Evolutionary conservation across 2,888 invertebrate genomes (phyloP).

Genomic region (Neoitamus cyanurus): DNA sequence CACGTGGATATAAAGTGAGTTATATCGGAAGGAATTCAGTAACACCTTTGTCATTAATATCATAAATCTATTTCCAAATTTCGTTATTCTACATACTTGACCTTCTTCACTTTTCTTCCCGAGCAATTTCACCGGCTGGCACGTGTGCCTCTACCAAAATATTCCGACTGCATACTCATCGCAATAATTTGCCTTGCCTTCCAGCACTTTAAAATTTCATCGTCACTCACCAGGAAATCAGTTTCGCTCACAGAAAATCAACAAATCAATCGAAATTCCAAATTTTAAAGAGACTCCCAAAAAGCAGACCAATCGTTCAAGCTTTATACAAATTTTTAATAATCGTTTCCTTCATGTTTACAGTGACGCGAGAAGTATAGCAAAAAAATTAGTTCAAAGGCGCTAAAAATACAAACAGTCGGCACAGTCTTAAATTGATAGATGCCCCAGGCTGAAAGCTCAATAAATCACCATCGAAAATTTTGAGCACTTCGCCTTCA

Average conservation of each 20-base stretch:
- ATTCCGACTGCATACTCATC: neutral
- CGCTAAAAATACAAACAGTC: neutral
- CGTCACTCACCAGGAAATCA: neutral
- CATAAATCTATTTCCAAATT: neutral
- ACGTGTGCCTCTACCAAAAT: neutral
- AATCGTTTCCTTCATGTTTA: neutral
- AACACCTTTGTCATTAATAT: too few relatives aligned
- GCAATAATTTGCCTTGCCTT: neutral
- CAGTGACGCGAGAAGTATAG: neutral
- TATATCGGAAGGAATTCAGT: too few relatives aligned
- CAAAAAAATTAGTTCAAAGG: neutral
- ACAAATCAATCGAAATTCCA: neutral
- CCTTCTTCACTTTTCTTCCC: neutral
- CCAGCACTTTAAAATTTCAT: neutral
- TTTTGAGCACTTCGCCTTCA: neutral
- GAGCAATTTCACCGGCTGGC: neutral
- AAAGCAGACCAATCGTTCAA: neutral
- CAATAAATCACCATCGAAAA: neutral
- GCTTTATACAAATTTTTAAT: neutral
- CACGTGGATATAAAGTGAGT: too few relatives aligned
- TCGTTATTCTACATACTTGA: neutral
- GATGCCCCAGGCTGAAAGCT: neutral
- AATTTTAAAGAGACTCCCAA: neutral
- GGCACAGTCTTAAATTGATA: neutral
- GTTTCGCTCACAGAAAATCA: neutral